Base-by-base conservation (phyloP, 2,113 vertebrate genomes). In the Garra rufa region DNA sequence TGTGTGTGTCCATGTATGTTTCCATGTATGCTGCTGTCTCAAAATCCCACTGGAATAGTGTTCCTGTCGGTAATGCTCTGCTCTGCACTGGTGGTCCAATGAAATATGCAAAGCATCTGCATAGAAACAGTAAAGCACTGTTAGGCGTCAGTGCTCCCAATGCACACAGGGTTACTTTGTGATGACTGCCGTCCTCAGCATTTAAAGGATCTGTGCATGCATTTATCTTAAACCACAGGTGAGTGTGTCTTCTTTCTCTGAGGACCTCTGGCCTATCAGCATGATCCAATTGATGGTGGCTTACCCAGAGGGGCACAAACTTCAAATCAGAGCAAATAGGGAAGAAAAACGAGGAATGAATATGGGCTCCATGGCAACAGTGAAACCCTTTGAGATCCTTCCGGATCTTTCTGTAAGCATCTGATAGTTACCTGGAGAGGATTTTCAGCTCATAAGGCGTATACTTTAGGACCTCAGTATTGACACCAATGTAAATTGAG, bases 81-180 rank as follows among this genome's bases (percentile, higher is more conserved):
- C 69, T 69, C 26, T 52, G 50, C 79, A 46, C 71, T 59, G 43
- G 69, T 80, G 38, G 74, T 77, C 41, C 59, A 38, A 82, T 84
- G 67, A 84, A 85, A 85, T 70, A 85, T 85, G 87, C 57, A 84
- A 55, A 50, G 57, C 61, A 21, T 75, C 59, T 82, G 69, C 43
- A 50, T 57, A 82, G 70, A 74, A 82, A 30, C 21, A 81, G 59
- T 30, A 57, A 63, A 74, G 55, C 38, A 78, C 81, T 15, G 10
- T 55, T 71, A 34, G 76, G 46, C 43, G 28, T 77, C 26, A 63
- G 48, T 70, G 21, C 59, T 61, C 34, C 28, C n/a, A 48, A 7
- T 59, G 43, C 43, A 9, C 73, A 28, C 15, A 19, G 24, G 65
- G 44, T 75, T 50, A 75, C 24, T 50, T 50, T 46, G 30, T 69